Conservation (phyloP, 2,888 invertebrate species). For the Nyleta sp. region DNA sequence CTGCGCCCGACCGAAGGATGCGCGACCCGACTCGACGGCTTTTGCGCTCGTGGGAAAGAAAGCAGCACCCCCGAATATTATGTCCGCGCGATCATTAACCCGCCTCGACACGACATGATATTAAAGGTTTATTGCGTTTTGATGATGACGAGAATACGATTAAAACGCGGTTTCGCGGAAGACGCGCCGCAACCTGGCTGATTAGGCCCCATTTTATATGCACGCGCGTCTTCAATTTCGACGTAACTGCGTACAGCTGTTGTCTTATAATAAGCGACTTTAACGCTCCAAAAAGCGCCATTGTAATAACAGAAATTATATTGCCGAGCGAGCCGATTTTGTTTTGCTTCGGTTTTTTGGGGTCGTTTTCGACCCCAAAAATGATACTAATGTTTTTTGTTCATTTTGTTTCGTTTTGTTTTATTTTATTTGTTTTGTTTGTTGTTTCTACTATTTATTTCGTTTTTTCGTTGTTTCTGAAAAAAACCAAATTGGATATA, state of each 20-base stretch:
- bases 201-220: constrained; percentile 36
- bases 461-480: too few relatives aligned
- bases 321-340: neutral
- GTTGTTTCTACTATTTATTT: too few relatives aligned
- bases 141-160: constrained; percentile 58
- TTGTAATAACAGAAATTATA: constrained; percentile 22
- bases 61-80: constrained; percentile 55
- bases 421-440: too few relatives aligned
- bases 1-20: constrained; percentile 42
- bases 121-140: constrained; percentile 63
- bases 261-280: constrained; percentile 33
- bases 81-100: constrained; percentile 58
- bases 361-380: too few relatives aligned
- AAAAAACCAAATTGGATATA: too few relatives aligned
- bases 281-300: constrained; percentile 16
- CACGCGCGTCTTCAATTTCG: constrained; percentile 40
- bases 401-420: too few relatives aligned
- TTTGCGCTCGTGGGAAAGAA: constrained; percentile 56
- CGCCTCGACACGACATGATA: constrained; percentile 53
- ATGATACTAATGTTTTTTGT: too few relatives aligned
- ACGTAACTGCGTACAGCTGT: constrained; percentile 24
- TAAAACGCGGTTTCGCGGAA: constrained; percentile 57
- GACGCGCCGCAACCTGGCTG: constrained; percentile 15
- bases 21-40: constrained; percentile 42
- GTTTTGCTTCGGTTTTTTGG: too few relatives aligned